These are phyloP conservation scores for Apamea anceps DNA, from an alignment of 2,888 invertebrate species.

Conservation along the genomic window DNA sequence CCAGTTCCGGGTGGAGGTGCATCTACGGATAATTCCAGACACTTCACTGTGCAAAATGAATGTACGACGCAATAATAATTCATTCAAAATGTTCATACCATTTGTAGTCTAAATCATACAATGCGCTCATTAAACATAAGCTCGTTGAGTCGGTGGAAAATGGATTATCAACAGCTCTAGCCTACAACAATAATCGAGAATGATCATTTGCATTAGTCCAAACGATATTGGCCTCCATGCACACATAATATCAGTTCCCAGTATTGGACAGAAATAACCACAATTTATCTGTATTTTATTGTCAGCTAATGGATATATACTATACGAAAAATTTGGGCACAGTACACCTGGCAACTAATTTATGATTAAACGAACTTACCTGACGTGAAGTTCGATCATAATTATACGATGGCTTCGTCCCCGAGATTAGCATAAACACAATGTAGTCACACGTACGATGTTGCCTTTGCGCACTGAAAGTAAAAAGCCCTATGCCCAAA, in stretches of 20 bases:
- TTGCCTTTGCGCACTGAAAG: too few relatives aligned
- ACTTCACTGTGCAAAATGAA: background rate
- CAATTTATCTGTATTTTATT: constrained; percentile 4
- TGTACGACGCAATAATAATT: constrained; percentile 6
- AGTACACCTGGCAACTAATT: background rate
- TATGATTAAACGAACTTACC: too few relatives aligned
- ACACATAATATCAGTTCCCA: background rate
- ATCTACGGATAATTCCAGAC: background rate
- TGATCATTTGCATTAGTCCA: background rate
- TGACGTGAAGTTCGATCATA: too few relatives aligned
- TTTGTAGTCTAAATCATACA: background rate
- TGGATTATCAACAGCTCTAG: background rate
- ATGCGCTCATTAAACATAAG: background rate
- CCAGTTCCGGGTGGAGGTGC: background rate
- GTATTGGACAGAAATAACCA: background rate
- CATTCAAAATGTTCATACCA: constrained; percentile 5
- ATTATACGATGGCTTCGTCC: too few relatives aligned
- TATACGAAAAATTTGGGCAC: background rate
- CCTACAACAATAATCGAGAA: background rate
- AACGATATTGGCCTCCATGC: background rate
- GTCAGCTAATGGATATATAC: background rate
- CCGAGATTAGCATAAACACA: too few relatives aligned
- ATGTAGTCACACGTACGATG: too few relatives aligned
- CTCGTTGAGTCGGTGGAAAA: background rate
- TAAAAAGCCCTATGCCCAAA: too few relatives aligned